Evolutionary conservation across 2,797 vertebrate species (phyloP).

Genomic region (Anguilla marmorata): DNA sequence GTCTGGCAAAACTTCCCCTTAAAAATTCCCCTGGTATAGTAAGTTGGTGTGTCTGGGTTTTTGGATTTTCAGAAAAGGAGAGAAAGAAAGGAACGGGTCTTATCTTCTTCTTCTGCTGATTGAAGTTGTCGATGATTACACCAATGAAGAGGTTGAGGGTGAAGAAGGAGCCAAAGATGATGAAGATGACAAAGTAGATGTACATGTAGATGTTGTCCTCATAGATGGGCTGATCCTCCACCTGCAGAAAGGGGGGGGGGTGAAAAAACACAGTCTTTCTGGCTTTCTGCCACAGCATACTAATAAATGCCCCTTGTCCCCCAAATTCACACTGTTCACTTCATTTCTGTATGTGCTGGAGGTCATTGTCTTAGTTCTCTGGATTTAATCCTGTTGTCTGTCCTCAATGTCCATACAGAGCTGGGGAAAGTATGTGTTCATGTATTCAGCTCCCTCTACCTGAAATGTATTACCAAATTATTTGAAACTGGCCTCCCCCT

Average conservation of each 20-base stretch:
- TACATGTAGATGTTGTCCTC: conserved; percentile 99
- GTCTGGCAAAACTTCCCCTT: neutral
- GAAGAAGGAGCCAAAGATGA: conserved; percentile 99
- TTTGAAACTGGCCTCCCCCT: no score
- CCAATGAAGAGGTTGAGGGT: conserved; percentile 99
- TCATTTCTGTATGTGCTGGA: no score
- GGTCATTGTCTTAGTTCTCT: no score
- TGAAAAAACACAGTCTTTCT: neutral
- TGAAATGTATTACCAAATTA: no score
- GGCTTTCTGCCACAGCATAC: no score
- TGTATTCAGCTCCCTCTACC: no score
- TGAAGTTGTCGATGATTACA: conserved; percentile 99
- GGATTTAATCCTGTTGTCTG: no score
- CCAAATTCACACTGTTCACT: no score
- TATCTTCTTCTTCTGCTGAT: conserved; percentile 99
- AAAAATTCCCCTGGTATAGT: neutral
- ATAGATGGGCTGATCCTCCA: conserved; percentile 87
- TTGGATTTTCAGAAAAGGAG: neutral
- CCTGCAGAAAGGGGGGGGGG: conserved; percentile 57
- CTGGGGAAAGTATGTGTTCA: no score
- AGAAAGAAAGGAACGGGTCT: conserved; percentile 60
- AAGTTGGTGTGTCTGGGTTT: neutral
- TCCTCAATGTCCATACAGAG: no score
- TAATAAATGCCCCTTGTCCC: no score
- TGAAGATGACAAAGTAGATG: conserved; percentile 99